Base-by-base conservation (phyloP, 2,888 invertebrate species). In the Parnassius orleans region DNA sequence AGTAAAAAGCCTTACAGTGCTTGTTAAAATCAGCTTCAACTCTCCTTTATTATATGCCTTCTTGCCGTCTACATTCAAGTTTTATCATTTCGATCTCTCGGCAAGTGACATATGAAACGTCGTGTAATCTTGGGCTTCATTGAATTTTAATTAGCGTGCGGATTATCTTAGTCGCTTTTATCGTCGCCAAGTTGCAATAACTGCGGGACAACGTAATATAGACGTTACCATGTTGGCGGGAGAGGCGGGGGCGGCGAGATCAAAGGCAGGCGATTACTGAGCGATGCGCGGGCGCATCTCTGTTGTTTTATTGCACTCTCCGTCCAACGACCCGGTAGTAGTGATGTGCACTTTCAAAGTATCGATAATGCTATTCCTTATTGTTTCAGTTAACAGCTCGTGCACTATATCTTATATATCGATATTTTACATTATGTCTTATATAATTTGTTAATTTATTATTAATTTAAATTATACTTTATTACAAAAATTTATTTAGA, bases 221-320 rank as follows among this genome's bases (percentile, higher is more conserved):
- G 62, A 58, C 62, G 62, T 58, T 57, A 44, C 53, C 47, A 50
- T 55, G 64, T 52, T 41, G 52, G 33, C 9, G 9, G 15, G 14
- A 33, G 46, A 60, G 12, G 46, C 42, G 24, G 42, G 9, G 44
- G 65, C 83, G 87, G 87, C 72, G 67, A 75, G 84, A 88, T 89
- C 86, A 88, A 88, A 87, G 81, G 68, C 68, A 65, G 61, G 71
- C 78, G 83, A 81, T 82, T 82, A 78, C 81, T 74, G 80, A 77
- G 74, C 79, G 82, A 79, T 79, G 85, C 81, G 84, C 84, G 73
- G 66, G 79, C 83, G 81, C 79, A 44, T 33, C 63, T 58, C 43
- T 47, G 14, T 54, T 56, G 57, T 53, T 57, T 57, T 57, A 57
- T 62, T 62, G 53, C 57, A 42, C 69, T 68, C 68, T 63, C 69